Conservation (phyloP, 1,140 invertebrate genomes). For the Drosophila kohkoa region DNA sequence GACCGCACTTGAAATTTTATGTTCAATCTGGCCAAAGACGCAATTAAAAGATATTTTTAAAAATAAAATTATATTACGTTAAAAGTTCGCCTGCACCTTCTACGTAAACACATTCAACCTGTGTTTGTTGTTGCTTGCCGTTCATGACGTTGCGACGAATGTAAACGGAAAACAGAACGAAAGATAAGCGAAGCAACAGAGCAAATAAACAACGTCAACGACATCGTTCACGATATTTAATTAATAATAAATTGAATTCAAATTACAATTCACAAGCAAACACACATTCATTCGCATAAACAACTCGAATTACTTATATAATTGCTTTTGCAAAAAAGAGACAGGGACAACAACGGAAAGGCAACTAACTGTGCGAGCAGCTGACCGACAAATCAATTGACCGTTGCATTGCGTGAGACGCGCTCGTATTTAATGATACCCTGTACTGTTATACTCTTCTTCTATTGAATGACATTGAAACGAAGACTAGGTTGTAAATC, state of each 20-base stretch:
- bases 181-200: constrained; percentile 34
- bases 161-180: constrained; percentile 22
- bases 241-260: constrained; percentile 60
- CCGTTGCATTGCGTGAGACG: constrained; percentile 25
- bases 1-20: constrained; percentile 1
- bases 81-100: not conserved
- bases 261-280: constrained; percentile 46
- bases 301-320: constrained; percentile 40
- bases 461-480: not conserved
- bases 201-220: constrained; percentile 18
- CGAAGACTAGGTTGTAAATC: no score
- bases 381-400: constrained; percentile 49
- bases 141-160: constrained; percentile 14
- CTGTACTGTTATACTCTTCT: not conserved
- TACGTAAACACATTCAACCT: constrained; percentile 10
- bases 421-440: constrained; percentile 13
- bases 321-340: constrained; percentile 49
- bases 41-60: constrained; percentile 11
- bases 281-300: constrained; percentile 28
- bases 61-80: constrained; percentile 2
- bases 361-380: constrained; percentile 10
- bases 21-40: constrained; percentile 15
- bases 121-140: constrained; percentile 9
- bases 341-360: constrained; percentile 50
- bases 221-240: constrained; percentile 45